Conservation (phyloP, 2,888 invertebrate genomes). For the Heteropelma amictum region DNA sequence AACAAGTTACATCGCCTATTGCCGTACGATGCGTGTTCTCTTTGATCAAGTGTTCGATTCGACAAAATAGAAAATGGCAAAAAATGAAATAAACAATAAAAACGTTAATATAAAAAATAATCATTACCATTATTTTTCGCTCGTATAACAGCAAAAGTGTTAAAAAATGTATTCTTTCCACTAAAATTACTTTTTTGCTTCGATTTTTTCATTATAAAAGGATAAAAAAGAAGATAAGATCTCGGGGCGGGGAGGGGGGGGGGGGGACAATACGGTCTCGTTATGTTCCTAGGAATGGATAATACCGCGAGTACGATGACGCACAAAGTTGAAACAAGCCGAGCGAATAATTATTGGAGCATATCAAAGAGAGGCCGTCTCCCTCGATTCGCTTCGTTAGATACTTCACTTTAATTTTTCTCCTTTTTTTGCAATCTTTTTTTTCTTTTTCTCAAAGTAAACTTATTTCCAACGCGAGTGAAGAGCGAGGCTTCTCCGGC, state of each 20-base stretch:
- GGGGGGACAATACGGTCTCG: conserved; percentile 8
- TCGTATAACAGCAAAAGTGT: background rate
- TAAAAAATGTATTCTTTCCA: background rate
- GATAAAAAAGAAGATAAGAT: background rate
- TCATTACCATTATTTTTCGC: no score
- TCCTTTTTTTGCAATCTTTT: conserved; percentile 1
- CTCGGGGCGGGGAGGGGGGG: background rate
- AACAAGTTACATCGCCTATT: conserved; percentile 3
- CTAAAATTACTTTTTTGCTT: background rate
- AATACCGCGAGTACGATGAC: conserved; percentile 31
- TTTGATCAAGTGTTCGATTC: no score
- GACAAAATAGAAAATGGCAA: no score
- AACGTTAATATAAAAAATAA: no score
- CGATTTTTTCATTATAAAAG: background rate
- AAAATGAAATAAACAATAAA: background rate
- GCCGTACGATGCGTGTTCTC: background rate
- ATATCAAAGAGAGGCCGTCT: conserved; percentile 62
- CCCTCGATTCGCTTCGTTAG: conserved; percentile 62
- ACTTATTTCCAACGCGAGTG: background rate
- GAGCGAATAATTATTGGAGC: conserved; percentile 63
- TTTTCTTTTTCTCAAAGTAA: background rate
- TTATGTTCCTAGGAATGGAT: conserved; percentile 40
- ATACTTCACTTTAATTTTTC: conserved; percentile 44
- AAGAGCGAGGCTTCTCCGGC: background rate
- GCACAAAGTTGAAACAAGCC: conserved; percentile 53